phyloP scores from a whole-genome alignment of 2,888 invertebrate species.

The Sabellastarte sp. region DNA sequence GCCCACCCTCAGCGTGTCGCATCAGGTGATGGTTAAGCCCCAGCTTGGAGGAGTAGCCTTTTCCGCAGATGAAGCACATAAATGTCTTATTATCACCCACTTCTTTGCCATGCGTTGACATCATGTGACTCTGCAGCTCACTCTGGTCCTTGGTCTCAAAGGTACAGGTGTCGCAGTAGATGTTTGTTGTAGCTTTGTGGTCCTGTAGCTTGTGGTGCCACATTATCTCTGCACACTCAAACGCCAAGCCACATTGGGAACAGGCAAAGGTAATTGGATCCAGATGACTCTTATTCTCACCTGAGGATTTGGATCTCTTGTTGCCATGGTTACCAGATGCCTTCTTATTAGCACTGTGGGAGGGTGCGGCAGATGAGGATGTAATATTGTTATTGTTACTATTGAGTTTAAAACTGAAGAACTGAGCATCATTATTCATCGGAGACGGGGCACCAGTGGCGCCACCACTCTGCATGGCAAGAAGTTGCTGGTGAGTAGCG shows the following conservation, averaged over 20 bases:
- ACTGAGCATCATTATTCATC: too few relatives aligned
- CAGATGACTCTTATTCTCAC: too few relatives aligned
- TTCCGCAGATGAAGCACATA: slow-evolving; percentile 24
- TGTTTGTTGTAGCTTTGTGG: slow-evolving; percentile 10
- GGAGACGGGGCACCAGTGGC: too few relatives aligned
- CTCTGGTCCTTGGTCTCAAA: slow-evolving; percentile 7
- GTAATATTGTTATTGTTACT: too few relatives aligned
- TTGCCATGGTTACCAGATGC: too few relatives aligned
- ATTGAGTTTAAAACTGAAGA: not conserved
- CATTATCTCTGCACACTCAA: slow-evolving; percentile 17
- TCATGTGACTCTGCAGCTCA: slow-evolving; percentile 21
- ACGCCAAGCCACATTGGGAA: slow-evolving; percentile 15
- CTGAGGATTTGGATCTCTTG: too few relatives aligned
- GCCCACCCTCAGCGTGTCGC: slow-evolving; percentile 20
- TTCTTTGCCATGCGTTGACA: slow-evolving; percentile 21
- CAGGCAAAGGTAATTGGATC: slow-evolving; percentile 15
- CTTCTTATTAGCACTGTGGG: too few relatives aligned
- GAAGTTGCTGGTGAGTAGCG: too few relatives aligned
- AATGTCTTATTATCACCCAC: slow-evolving; percentile 16
- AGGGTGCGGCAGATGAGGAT: too few relatives aligned
- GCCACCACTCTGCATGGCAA: too few relatives aligned
- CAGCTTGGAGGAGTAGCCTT: slow-evolving; percentile 15
- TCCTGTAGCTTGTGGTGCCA: slow-evolving; percentile 18
- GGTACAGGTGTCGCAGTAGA: slow-evolving; percentile 22
- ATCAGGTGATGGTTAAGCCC: slow-evolving; percentile 24